Conservation (phyloP, 2,888 invertebrate species). For the Hypselothyrea guttata region DNA sequence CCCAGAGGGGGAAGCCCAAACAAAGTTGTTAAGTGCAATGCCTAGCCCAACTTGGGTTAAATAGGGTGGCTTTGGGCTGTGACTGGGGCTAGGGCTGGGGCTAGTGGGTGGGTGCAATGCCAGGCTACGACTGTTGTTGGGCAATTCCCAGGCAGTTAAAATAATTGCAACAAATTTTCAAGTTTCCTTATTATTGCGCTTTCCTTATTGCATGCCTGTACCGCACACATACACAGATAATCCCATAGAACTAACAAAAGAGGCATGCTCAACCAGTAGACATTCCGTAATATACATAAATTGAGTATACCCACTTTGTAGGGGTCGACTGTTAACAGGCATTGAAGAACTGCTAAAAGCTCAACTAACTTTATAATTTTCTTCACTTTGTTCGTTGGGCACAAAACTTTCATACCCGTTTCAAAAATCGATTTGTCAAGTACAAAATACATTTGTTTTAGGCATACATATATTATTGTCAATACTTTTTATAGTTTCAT, state of each 20-base stretch:
- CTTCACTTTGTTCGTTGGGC: no score
- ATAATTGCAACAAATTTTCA: constrained; percentile 71
- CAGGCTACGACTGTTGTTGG: constrained; percentile 13
- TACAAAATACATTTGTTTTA: no score
- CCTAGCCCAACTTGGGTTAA: constrained; percentile 26
- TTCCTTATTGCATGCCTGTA: constrained; percentile 47
- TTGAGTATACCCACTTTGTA: no score
- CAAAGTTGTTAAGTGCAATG: constrained; percentile 54
- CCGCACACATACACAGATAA: constrained; percentile 30
- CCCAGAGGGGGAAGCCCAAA: constrained; percentile 24
- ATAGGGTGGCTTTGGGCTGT: constrained; percentile 14
- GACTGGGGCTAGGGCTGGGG: neutral
- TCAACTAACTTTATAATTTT: no score
- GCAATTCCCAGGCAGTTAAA: constrained; percentile 63
- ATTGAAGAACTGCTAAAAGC: no score
- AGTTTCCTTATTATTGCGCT: constrained; percentile 50
- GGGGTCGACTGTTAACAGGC: no score
- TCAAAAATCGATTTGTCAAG: no score
- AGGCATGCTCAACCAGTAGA: no score
- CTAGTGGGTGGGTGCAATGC: constrained; percentile 1
- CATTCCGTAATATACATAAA: no score
- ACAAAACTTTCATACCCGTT: no score
- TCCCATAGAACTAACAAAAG: neutral
- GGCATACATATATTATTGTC: no score
- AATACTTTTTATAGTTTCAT: no score